Evolutionary conservation across 2,888 invertebrate genomes (phyloP), one percentile per base, ranked within the genome.

Genomic region (Hesperia comma): DNA sequence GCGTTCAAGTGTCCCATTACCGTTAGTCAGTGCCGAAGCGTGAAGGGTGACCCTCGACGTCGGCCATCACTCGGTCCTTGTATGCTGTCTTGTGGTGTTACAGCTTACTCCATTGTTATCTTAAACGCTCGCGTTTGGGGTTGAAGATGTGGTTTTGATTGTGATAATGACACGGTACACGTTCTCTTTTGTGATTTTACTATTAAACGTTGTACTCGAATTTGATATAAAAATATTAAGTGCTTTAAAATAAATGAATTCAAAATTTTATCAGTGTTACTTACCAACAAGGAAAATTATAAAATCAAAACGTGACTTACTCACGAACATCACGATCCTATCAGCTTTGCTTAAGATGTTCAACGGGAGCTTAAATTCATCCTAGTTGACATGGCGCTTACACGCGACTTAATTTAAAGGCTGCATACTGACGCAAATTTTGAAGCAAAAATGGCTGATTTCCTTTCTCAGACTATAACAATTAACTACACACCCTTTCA

Each of bases 291-390:
- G 10, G 46, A 12, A 58, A 58, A 46, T 46, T 17, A 46, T 26
- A 43, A 14, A 32, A 32, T 5, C 43, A 32, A 58, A 43, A 46
- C 26, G 41, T 57, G 32, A 43, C 49, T 60, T 15, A 12, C 40
- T 56, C 12, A 19, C 21, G 56, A 37, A 3, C 10, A n/a, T 41
- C n/a, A 26, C 7, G 43, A 57, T 61, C 60, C 32, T 37, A 37
- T 15, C 60, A 21, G 51, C 6, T 21, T 17, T 61, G 33, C 19
- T 51, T 37, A 49, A 19, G 19, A 19, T 61, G 33, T 46, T 51
- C 60, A 61, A 7, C 32, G 8, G 26, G 46, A 37, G 37, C 49
- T 61, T 51, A 61, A 61, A 51, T 61, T 61, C 15, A 51, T 60
- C 17, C 46, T 2, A 60, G 46, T 49, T 60, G 49, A 60, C 60